Percentiles rank a stretch among this genome's conserved stretches.
Conservation (phyloP, 2,888 invertebrate genomes). For the Cryptus armator region DNA sequence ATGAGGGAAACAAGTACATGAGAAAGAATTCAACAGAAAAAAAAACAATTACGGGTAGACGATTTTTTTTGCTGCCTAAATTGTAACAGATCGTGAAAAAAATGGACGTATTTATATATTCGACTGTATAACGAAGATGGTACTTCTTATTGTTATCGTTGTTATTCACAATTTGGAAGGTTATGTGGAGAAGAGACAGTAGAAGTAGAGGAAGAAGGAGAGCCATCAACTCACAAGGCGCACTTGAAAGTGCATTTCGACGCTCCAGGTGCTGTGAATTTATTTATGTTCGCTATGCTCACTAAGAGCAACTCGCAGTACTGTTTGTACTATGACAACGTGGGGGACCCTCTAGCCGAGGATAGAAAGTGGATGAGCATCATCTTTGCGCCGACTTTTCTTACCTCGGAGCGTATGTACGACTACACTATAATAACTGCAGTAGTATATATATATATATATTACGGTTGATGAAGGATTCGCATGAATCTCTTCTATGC, state of each 20-base stretch:
- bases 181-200: neutral
- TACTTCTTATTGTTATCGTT: neutral
- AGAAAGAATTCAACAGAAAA: neutral
- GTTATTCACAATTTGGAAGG: neutral
- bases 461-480: constrained; percentile 39
- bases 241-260: constrained; percentile 40
- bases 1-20: neutral
- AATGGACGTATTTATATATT: too few relatives aligned
- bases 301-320: neutral
- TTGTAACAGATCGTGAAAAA: neutral
- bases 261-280: constrained; percentile 34
- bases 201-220: neutral
- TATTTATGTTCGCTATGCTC: constrained; percentile 21
- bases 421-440: neutral
- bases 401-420: constrained; percentile 11
- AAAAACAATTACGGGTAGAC: neutral
- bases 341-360: constrained; percentile 5
- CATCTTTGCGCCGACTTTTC: constrained; percentile 18
- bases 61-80: neutral
- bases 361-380: constrained; percentile 67
- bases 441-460: neutral
- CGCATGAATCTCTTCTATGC: constrained; percentile 43
- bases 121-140: too few relatives aligned
- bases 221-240: neutral
- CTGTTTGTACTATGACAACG: constrained; percentile 12